Evolutionary conservation across 2,113 vertebrate species (phyloP).

Genomic region (Rhynchomys soricoides): DNA sequence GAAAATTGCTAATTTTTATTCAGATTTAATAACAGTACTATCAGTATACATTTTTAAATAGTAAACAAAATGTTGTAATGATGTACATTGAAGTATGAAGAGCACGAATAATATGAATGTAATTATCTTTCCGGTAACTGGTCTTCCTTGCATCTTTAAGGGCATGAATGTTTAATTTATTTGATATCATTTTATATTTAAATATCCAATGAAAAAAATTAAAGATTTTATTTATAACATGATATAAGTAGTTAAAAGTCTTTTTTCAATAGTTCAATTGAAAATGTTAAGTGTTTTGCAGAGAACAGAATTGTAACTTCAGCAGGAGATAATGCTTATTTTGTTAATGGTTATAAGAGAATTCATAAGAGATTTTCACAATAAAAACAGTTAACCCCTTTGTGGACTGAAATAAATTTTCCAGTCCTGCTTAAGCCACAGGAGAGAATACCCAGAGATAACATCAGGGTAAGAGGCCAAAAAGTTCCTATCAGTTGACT

Average conservation of each 20-base stretch:
- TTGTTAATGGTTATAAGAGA: conserved; percentile 65
- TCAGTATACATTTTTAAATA: conserved; percentile 11
- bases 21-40: neutral
- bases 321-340: conserved; percentile 35
- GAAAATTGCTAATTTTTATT: neutral
- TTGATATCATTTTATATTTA: neutral
- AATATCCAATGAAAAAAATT: neutral
- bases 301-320: conserved; percentile 52
- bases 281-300: conserved; percentile 45
- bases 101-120: neutral
- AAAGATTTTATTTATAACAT: neutral
- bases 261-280: neutral
- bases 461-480: conserved; percentile 60
- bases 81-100: neutral
- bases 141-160: neutral
- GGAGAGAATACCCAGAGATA: conserved; percentile 54
- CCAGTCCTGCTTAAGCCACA: conserved; percentile 67
- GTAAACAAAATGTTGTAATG: neutral
- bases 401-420: conserved; percentile 58
- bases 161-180: conserved; percentile 1
- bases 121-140: neutral
- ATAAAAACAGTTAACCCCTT: conserved; percentile 59
- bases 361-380: conserved; percentile 54
- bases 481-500: conserved; percentile 47
- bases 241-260: neutral